Base-by-base conservation (phyloP, 1,140 invertebrate genomes). In the Heliconius hewitsoni region DNA sequence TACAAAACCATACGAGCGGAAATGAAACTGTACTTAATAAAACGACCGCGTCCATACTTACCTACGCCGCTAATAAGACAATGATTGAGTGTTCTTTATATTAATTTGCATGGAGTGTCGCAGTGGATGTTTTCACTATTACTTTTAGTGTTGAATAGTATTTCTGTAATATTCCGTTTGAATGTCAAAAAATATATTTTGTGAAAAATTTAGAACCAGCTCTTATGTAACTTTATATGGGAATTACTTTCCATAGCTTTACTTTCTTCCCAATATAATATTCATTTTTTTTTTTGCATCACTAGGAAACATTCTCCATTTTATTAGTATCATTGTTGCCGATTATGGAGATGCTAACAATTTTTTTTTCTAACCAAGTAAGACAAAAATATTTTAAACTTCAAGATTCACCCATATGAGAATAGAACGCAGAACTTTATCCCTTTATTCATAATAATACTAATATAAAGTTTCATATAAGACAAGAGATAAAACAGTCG, bases 1-100 rank as follows among this genome's bases (percentile, higher is more conserved):
- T 89, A 87, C 81, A 85, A 85, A 87, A 86, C 74, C 82, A 84
- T 78, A 84, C 82, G 60, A 84, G 80, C 87, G 86, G 87, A 90
- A 89, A 86, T 87, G 85, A 88, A 87, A 87, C 84, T 81, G 57
- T 74, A 52, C 30, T 78, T 73, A 74, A 71, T 76, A 71, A 71
- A 30, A 27, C 23, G 23, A 11, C 60, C 60, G 60, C 60, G 60
- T 66, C 27, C 60, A 66, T 16, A 66, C 27, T 66, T 23, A 66
- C 23, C 11, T 66, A 16, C 11, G 60, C 60, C 9, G 60, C 60
- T 66, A 66, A 66, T 66, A 66, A 66, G 23, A 66, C 60, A 66
- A 66, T 66, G 60, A 66, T 66, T 66, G 60, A 66, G 18, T 66
- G 60, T 66, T 16, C 2, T 27, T 66, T 30, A 5, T 16, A 30